A percentile compares a stretch with the other conserved stretches of the same genome.
Evolutionary conservation across 2,888 invertebrate genomes (phyloP).

Genomic region (Lottia scabra): DNA sequence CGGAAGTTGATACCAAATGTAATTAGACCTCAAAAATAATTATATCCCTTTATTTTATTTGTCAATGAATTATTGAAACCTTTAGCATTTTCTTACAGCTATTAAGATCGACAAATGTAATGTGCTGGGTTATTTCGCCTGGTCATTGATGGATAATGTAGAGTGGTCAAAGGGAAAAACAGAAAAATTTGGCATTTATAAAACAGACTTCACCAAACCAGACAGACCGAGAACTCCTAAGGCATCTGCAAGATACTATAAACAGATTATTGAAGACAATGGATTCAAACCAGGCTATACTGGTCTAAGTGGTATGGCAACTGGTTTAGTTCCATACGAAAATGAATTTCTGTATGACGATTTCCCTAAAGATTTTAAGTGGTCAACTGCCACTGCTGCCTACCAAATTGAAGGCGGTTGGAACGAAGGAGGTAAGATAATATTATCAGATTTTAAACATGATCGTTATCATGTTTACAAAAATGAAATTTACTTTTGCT

Average conservation of each 20-base stretch:
- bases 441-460: no score
- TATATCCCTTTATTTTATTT: no score
- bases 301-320: slow-evolving; percentile 36
- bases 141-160: slow-evolving; percentile 86
- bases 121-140: slow-evolving; percentile 77
- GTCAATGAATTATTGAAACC: no score
- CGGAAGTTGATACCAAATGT: no score
- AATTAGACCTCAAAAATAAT: no score
- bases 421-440: slow-evolving; percentile 70
- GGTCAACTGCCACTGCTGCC: slow-evolving; percentile 71
- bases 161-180: slow-evolving; percentile 84
- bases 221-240: slow-evolving; percentile 78
- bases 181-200: slow-evolving; percentile 78
- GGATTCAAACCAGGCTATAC: slow-evolving; percentile 35
- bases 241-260: slow-evolving; percentile 71
- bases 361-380: slow-evolving; percentile 49
- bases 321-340: slow-evolving; percentile 28
- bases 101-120: slow-evolving; percentile 48
- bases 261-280: slow-evolving; percentile 42
- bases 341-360: slow-evolving; percentile 37
- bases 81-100: slow-evolving; percentile 20
- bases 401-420: slow-evolving; percentile 77
- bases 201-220: slow-evolving; percentile 79
- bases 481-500: no score
- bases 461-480: no score